phyloP scores from a whole-genome alignment of 2,797 vertebrate genomes.

The Sphenodon punctatus region DNA sequence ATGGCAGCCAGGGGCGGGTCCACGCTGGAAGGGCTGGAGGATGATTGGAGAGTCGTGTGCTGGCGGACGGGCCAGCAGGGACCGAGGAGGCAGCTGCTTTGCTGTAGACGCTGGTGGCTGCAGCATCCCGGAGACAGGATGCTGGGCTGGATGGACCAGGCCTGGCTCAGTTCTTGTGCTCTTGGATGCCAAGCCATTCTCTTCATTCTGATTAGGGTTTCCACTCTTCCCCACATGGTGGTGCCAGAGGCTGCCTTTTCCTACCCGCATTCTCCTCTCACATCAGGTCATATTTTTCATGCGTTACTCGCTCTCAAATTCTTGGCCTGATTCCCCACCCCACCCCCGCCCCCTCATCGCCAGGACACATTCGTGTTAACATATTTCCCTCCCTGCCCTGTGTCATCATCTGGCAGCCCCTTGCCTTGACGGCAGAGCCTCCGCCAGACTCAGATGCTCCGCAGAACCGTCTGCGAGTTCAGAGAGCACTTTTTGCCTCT shows the following conservation, averaged over 20 bases:
- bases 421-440: neutral
- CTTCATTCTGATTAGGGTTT: too few relatives aligned
- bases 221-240: neutral
- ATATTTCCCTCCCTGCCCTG: neutral
- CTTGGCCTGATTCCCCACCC: neutral
- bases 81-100: too few relatives aligned
- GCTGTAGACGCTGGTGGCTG: too few relatives aligned
- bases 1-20: too few relatives aligned
- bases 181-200: too few relatives aligned
- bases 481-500: neutral
- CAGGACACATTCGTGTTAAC: conserved; percentile 7
- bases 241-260: neutral
- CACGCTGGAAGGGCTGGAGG: too few relatives aligned
- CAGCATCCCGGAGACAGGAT: too few relatives aligned
- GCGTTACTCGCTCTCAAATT: neutral
- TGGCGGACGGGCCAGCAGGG: too few relatives aligned
- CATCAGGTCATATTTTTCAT: neutral
- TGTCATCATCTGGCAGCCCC: neutral
- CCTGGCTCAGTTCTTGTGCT: too few relatives aligned
- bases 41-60: too few relatives aligned
- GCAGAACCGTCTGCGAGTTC: neutral
- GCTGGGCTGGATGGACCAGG: too few relatives aligned
- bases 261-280: neutral
- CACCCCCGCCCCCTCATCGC: neutral
- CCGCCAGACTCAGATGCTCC: neutral